Base-by-base conservation (phyloP, 2,888 invertebrate species). In the Hoplodrina ambigua region DNA sequence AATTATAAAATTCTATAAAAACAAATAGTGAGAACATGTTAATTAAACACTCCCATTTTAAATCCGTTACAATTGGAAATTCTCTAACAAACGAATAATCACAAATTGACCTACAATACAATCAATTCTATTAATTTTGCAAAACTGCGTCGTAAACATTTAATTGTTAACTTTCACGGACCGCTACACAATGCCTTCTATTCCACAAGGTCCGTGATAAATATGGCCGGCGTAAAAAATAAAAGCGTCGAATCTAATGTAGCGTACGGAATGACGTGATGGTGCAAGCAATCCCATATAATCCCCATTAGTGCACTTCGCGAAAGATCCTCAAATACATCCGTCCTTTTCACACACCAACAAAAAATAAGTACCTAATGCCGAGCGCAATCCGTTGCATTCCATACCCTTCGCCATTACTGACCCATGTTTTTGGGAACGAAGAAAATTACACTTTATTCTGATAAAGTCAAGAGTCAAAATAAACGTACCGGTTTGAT, bases 291-390 rank as follows among this genome's bases (percentile, higher is more conserved):
- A 90, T 91, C 91, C 90, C 90, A 93, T 91, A 94, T 91, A 92
- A 93, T 92, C 91, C 91, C 94, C 92, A 94, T 94, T 94, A 95
- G 93, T 90, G 89, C 90, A 94, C 94, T 93, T 94, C 86, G 94
- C 94, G 89, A 93, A 93, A 91, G 93, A 89, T 88, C 91, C 91
- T 88, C 83, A 85, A 81, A 78, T 73, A 75, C 81, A 55, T 76
- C 82, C 80, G 50, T 94, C 94, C 88, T 92, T 80, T 90, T 94
- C 91, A 84, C 93, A 92, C 95, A 83, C 78, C 77, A 75, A 94
- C 95, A 95, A 95, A 95, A 95, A 95, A 94, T 89, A 83, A 88
- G 93, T 94, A 94, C 94, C 94, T 94, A 91, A 93, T 92, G 84
- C 87, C 81, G 89, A 90, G 91, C 94, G 93, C 94, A 94, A 94